Evolutionary conservation across 2,113 vertebrate genomes (phyloP), one percentile per base, ranked within the genome.

Genomic region (Prionailurus bengalensis): DNA sequence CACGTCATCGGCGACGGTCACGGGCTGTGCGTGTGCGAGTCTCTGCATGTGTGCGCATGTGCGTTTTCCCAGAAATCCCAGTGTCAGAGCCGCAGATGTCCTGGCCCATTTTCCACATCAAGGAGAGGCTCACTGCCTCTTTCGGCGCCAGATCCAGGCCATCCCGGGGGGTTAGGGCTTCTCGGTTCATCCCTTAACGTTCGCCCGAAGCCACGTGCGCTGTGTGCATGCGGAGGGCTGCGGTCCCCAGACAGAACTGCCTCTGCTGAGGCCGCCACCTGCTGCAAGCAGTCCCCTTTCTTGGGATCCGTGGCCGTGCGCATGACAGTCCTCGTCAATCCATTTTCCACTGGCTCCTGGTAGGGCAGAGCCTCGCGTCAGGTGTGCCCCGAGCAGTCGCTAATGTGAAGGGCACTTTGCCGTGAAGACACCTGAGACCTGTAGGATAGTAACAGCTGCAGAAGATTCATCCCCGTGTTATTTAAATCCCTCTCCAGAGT

Each of bases 331-430:
- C 7, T 55, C 17, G 1, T 90, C 73, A 15, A 1, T 6, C 39
- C 27, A 51, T 21, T 94, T 33, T 74, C 76, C 45, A 1, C 0
- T 0, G 39, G 71, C 65, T 48, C 29, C 76, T 61, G 76, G 48
- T 13, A 23, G 78, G 73, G 42, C 42, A 10, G 1, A 10, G 81
- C 36, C 0, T 42, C 5, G 45, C 42, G 33, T 65, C 84, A 63
- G 87, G 70, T 78, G 81, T 80, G 51, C 36, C 23, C 15, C 42
- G n/a, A 93, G 71, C n/a, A 91, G 45, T 66, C 12, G 12, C 45
- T 95, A 19, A 90, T 89, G 91, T 65, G 88, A 84, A 87, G 91
- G 95, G 92, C 92, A 65, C 91, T 94, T 94, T 78, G 80, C 61
- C 15, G 65, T 9, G 39, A 83, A 39, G 94, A 94, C 71, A 95